A percentile compares a stretch with the other conserved stretches of the same genome.
Evolutionary conservation across 2,888 invertebrate species (phyloP).

Genomic region (Oligia strigilis): DNA sequence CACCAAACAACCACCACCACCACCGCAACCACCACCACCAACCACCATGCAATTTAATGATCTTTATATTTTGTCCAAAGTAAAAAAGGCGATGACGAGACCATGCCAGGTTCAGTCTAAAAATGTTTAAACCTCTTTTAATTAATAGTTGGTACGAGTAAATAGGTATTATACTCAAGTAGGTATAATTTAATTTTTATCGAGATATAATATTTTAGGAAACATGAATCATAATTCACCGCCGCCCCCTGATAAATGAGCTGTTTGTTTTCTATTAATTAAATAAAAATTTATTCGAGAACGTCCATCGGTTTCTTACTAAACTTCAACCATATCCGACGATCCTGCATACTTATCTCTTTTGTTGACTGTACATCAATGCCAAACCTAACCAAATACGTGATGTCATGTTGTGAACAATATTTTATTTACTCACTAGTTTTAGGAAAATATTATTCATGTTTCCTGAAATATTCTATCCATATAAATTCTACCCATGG

Average conservation of each 20-base stretch:
- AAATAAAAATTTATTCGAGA: too few relatives aligned
- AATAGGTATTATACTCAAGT: not conserved
- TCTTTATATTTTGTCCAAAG: too few relatives aligned
- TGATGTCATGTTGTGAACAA: not conserved
- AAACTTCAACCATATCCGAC: too few relatives aligned
- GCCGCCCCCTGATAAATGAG: too few relatives aligned
- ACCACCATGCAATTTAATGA: too few relatives aligned
- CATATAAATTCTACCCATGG: not conserved
- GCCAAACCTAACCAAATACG: not conserved
- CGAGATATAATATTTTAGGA: not conserved
- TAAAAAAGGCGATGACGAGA: not conserved
- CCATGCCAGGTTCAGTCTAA: not conserved
- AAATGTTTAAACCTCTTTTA: not conserved
- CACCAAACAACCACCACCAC: too few relatives aligned
- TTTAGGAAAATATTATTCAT: not conserved
- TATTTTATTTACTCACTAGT: not conserved
- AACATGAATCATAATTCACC: not conserved
- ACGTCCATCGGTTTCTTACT: too few relatives aligned
- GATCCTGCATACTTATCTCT: too few relatives aligned
- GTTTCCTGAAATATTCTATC: not conserved
- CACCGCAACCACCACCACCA: too few relatives aligned
- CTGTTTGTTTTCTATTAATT: too few relatives aligned
- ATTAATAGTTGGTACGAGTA: not conserved
- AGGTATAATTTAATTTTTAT: too few relatives aligned
- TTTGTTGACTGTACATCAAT: not conserved